These are phyloP conservation scores for Spilogale gracilis DNA, from an alignment of 2,113 vertebrate genomes.

Conservation along the genomic window DNA sequence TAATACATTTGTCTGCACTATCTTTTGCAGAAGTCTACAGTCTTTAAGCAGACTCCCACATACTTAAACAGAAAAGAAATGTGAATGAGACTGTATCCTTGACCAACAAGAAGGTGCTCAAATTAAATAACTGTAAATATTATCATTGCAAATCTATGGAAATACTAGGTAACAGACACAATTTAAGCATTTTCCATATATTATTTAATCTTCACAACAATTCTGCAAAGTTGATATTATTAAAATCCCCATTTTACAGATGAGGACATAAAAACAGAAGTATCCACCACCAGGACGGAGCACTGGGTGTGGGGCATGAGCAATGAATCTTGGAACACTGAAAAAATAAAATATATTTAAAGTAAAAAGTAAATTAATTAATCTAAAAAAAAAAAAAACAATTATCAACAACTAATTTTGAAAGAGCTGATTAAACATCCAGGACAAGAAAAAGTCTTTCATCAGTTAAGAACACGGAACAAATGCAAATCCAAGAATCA, in stretches of 20 bases:
- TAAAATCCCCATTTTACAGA: slow-evolving; percentile 16
- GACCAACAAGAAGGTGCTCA: neutral
- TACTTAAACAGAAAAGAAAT: slow-evolving; percentile 56
- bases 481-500: neutral
- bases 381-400: neutral
- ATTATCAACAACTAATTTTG: neutral
- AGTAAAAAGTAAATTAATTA: no score
- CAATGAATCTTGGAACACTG: neutral
- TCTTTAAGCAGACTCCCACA: slow-evolving; percentile 20
- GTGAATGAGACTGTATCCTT: neutral
- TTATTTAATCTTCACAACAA: neutral
- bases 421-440: slow-evolving; percentile 11
- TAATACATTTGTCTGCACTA: slow-evolving; percentile 62
- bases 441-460: neutral
- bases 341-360: no score
- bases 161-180: neutral
- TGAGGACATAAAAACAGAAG: slow-evolving; percentile 5
- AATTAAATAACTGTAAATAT: slow-evolving; percentile 25
- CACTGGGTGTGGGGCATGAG: no score
- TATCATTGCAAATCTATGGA: neutral
- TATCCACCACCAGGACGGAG: no score
- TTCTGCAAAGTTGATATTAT: neutral
- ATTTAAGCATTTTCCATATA: neutral
- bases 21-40: slow-evolving; percentile 57
- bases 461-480: neutral